These are phyloP conservation scores for Drosophila yooni DNA, from an alignment of 2,888 invertebrate genomes.

Conservation along the genomic window DNA sequence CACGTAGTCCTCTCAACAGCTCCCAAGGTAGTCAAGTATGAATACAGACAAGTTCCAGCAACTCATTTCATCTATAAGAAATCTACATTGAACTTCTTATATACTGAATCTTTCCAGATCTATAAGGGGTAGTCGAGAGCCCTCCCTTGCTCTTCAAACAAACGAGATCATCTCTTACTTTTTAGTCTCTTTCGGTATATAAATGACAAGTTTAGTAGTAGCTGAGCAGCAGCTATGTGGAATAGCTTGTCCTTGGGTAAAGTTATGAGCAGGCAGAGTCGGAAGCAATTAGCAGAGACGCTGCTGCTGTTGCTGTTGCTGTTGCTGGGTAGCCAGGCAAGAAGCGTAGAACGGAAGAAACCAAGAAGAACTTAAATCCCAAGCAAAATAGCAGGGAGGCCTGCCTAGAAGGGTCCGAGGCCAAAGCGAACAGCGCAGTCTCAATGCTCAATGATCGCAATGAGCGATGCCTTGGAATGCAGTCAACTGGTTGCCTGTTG, in stretches of 20 bases:
- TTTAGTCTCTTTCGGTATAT: background rate
- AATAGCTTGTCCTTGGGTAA: slow-evolving; percentile 27
- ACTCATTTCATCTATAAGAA: background rate
- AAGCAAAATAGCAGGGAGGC: slow-evolving; percentile 1
- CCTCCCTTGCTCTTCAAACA: background rate
- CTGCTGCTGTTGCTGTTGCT: background rate
- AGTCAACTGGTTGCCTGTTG: slow-evolving; percentile 51
- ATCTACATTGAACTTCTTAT: background rate
- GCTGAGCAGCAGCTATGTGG: slow-evolving; percentile 11
- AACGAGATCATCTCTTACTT: background rate
- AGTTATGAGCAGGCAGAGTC: slow-evolving; percentile 39
- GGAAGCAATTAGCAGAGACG: slow-evolving; percentile 67
- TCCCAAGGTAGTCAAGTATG: background rate
- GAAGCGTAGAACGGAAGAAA: background rate
- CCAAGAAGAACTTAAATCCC: background rate
- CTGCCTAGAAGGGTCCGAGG: slow-evolving; percentile 23
- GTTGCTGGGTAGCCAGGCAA: background rate
- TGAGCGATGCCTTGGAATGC: slow-evolving; percentile 74
- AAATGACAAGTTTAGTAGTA: slow-evolving; percentile 13
- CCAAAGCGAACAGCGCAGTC: slow-evolving; percentile 9
- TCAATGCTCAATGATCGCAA: slow-evolving; percentile 63
- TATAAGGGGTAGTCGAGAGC: background rate
- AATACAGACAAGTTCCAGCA: background rate
- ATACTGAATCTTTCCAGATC: background rate
- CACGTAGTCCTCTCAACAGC: background rate